These are phyloP conservation scores for Lepus europaeus DNA, from an alignment of 2,113 vertebrate genomes.

Conservation along the genomic window DNA sequence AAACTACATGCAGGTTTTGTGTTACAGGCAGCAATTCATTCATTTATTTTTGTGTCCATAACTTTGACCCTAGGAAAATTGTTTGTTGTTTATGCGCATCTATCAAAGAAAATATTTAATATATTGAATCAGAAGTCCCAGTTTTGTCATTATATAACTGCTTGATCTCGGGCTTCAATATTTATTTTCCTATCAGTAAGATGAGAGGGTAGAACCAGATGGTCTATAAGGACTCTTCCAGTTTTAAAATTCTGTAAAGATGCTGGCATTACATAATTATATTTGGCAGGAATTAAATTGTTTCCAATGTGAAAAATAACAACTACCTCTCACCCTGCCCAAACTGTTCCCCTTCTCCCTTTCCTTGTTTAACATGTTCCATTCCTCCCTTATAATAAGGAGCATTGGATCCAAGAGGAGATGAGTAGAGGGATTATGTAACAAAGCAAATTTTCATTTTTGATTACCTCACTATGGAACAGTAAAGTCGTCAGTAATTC, in stretches of 20 bases:
- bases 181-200: constrained; percentile 54
- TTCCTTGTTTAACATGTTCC: constrained; percentile 50
- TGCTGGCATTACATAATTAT: constrained; percentile 64
- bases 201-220: constrained; percentile 61
- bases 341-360: constrained; percentile 46
- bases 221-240: constrained; percentile 39
- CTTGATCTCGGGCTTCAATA: constrained; percentile 52
- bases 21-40: background rate
- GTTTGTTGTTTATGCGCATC: background rate
- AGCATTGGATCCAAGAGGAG: constrained; percentile 17
- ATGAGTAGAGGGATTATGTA: constrained; percentile 54
- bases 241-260: constrained; percentile 66
- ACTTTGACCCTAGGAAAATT: constrained; percentile 39
- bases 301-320: constrained; percentile 65
- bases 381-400: constrained; percentile 43
- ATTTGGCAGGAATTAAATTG: constrained; percentile 60
- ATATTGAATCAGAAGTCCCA: background rate
- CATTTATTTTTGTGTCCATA: background rate
- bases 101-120: constrained; percentile 43
- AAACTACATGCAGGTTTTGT: constrained; percentile 4
- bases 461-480: constrained; percentile 37
- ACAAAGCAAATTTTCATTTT: constrained; percentile 44
- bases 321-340: background rate
- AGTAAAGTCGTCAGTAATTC: background rate
- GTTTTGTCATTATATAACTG: constrained; percentile 54